phyloP scores from a whole-genome alignment of 2,113 vertebrate species.

The Oceanodroma tethys region DNA sequence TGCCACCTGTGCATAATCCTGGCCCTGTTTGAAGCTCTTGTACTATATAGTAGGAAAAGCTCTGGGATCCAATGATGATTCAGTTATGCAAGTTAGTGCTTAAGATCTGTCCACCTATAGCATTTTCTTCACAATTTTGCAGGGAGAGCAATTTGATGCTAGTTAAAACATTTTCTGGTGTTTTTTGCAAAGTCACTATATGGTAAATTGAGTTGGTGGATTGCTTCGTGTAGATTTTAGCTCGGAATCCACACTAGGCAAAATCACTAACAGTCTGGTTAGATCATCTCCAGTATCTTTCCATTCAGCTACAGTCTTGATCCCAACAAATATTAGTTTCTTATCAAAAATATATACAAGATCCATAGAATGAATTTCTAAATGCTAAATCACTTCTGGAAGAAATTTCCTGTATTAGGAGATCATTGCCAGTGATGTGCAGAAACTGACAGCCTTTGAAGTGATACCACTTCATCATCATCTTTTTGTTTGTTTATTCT shows the following conservation, averaged over 20 bases:
- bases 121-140: background rate
- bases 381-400: background rate
- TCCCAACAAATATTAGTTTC: background rate
- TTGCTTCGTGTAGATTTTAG: background rate
- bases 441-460: background rate
- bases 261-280: background rate
- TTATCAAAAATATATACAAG: background rate
- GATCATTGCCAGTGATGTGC: background rate
- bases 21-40: background rate
- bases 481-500: background rate
- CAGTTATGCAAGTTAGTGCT: background rate
- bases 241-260: background rate
- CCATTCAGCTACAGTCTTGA: background rate
- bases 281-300: background rate
- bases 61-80: background rate
- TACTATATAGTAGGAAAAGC: background rate
- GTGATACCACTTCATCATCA: background rate
- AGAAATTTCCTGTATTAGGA: background rate
- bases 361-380: background rate
- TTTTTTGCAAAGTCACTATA: background rate
- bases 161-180: background rate
- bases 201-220: background rate
- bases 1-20: background rate
- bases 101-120: background rate
- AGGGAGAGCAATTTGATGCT: background rate